Percentiles rank a stretch among this genome's conserved stretches.
Evolutionary conservation across 2,797 vertebrate genomes (phyloP).

Genomic region (Gorsachius magnificus): DNA sequence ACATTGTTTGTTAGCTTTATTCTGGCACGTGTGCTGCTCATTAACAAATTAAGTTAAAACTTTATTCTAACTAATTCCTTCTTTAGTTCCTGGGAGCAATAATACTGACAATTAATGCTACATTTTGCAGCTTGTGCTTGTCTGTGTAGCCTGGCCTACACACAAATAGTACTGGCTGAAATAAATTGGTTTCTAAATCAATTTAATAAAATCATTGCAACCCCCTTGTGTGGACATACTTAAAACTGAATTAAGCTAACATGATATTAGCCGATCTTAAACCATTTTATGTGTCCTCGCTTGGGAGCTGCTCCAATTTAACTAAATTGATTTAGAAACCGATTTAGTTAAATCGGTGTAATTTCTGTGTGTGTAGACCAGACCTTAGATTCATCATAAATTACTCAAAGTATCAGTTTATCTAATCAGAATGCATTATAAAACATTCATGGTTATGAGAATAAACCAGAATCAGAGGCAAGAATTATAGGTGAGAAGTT

Average conservation of each 20-base stretch:
- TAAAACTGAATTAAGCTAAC: constrained; percentile 49
- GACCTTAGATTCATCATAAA: neutral
- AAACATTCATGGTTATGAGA: neutral
- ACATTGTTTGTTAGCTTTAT: neutral
- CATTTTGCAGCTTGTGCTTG: neutral
- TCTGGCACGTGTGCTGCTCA: neutral
- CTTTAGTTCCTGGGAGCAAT: neutral
- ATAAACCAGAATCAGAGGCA: neutral
- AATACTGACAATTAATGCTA: neutral
- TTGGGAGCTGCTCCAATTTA: constrained; percentile 26
- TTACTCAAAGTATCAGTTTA: neutral
- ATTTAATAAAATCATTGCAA: constrained; percentile 40
- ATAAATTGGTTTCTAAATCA: constrained; percentile 41
- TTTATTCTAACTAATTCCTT: neutral
- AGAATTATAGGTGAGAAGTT: neutral
- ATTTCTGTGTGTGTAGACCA: constrained; percentile 7
- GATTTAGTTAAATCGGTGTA: constrained; percentile 6
- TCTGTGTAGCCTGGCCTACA: neutral
- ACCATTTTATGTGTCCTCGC: neutral
- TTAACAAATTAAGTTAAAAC: constrained; percentile 21
- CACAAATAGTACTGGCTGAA: neutral
- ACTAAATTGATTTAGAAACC: constrained; percentile 40
- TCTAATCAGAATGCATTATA: neutral
- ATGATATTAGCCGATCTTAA: constrained; percentile 25
- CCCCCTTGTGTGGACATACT: neutral